Evolutionary conservation across 2,113 vertebrate species (phyloP).

Genomic region (Lagopus muta): DNA sequence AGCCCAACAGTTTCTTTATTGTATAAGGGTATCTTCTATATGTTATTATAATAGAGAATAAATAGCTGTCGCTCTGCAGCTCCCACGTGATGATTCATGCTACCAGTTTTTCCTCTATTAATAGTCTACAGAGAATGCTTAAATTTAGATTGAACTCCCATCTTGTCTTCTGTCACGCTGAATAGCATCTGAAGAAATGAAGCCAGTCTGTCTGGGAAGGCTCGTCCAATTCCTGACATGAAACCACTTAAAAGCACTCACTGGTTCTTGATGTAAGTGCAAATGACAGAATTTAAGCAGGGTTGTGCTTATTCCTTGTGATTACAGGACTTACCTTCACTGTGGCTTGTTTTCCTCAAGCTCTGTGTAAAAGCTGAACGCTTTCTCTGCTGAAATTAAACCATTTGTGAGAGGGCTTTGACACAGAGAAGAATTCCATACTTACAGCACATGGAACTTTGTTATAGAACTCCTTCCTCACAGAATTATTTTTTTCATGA

Average conservation of each 20-base stretch:
- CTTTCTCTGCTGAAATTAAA: neutral
- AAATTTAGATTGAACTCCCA: conserved; percentile 61
- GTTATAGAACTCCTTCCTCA: neutral
- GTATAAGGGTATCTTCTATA: conserved; percentile 48
- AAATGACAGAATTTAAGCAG: neutral
- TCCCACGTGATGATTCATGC: conserved; percentile 68
- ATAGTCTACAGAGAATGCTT: conserved; percentile 55
- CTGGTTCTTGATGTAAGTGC: neutral
- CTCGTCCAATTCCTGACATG: neutral
- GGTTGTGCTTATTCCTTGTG: neutral
- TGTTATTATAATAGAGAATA: conserved; percentile 8
- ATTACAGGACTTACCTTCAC: neutral
- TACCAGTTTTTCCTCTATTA: conserved; percentile 65
- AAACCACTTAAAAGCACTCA: neutral
- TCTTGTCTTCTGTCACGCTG: conserved; percentile 38
- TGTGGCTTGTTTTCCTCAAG: neutral
- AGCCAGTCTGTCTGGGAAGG: conserved; percentile 31
- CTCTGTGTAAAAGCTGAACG: neutral
- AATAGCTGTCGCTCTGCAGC: conserved; percentile 57
- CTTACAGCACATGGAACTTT: neutral
- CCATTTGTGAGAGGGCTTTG: neutral
- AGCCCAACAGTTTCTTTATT: conserved; percentile 37
- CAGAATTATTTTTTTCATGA: neutral
- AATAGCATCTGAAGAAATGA: conserved; percentile 19
- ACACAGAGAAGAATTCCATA: neutral